Conservation (phyloP, 2,888 invertebrate genomes). For the Lasioglossum zephyrum region DNA sequence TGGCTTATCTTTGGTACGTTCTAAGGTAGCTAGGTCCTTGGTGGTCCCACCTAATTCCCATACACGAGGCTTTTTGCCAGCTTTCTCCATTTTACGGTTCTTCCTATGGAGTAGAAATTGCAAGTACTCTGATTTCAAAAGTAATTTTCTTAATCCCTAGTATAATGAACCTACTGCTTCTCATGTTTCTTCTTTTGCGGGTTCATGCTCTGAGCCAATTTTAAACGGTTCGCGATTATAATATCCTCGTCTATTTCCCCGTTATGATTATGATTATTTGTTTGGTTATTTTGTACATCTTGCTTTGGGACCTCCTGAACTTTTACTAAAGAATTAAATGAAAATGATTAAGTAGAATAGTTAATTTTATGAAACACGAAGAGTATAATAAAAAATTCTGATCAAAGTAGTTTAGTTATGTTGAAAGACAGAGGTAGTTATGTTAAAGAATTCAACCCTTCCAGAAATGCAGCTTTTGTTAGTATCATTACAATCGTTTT, state of each 20-base stretch:
- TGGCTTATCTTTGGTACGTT: constrained; percentile 92
- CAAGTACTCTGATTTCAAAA: neutral
- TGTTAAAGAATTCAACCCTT: neutral
- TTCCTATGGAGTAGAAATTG: constrained; percentile 83
- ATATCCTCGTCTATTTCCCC: constrained; percentile 87
- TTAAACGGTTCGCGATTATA: constrained; percentile 91
- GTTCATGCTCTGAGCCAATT: constrained; percentile 91
- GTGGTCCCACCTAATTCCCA: constrained; percentile 95
- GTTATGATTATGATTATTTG: constrained; percentile 80
- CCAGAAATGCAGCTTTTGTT: neutral
- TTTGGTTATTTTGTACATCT: constrained; percentile 83
- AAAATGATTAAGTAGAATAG: neutral
- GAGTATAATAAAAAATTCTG: neutral
- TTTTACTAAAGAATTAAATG: constrained; percentile 71
- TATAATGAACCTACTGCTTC: constrained; percentile 85
- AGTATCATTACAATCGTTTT: constrained; percentile 15
- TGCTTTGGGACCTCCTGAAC: constrained; percentile 82
- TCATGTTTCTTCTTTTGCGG: constrained; percentile 88
- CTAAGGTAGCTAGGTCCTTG: constrained; percentile 91
- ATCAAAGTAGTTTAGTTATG: neutral
- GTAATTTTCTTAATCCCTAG: neutral
- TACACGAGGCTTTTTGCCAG: constrained; percentile 94
- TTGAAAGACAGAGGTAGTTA: neutral
- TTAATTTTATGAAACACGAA: neutral
- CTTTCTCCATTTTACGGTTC: constrained; percentile 87